These are phyloP conservation scores for Schlechtendalia chinensis DNA, from an alignment of 1,140 invertebrate genomes.

Conservation along the genomic window DNA sequence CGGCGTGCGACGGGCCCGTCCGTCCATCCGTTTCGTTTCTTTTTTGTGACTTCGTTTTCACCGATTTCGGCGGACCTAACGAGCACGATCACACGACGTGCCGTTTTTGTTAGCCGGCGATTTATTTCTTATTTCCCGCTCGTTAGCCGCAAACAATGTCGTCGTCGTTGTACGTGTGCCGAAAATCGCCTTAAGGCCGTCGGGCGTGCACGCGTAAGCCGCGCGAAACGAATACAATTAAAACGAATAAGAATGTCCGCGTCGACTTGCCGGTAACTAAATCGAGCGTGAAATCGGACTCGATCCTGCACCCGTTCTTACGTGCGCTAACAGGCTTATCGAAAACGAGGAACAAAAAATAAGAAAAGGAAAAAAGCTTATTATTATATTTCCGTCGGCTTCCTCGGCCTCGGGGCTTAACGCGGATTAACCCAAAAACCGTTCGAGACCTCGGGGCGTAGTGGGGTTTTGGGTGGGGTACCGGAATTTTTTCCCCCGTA, in stretches of 20 bases:
- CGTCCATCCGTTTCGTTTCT: too few species aligned
- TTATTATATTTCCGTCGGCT: slow-evolving; percentile 32
- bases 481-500: neutral
- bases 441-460: slow-evolving; percentile 27
- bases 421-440: slow-evolving; percentile 20
- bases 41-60: too few species aligned
- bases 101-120: slow-evolving; percentile 17
- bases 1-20: too few species aligned
- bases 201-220: neutral
- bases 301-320: slow-evolving; percentile 31
- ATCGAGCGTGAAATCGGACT: slow-evolving; percentile 47
- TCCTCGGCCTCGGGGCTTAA: slow-evolving; percentile 23
- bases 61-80: too few species aligned
- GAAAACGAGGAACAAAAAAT: too few species aligned
- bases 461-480: too few species aligned
- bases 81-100: too few species aligned
- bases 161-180: slow-evolving; percentile 25
- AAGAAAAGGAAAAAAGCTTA: slow-evolving; percentile 47
- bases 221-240: slow-evolving; percentile 14
- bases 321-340: slow-evolving; percentile 45
- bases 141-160: slow-evolving; percentile 39
- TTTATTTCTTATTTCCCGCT: slow-evolving; percentile 43
- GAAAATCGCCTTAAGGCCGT: slow-evolving; percentile 38
- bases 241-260: neutral
- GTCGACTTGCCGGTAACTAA: slow-evolving; percentile 33